Evolutionary conservation across 2,888 invertebrate genomes (phyloP).

Genomic region (Drosophila formosana): DNA sequence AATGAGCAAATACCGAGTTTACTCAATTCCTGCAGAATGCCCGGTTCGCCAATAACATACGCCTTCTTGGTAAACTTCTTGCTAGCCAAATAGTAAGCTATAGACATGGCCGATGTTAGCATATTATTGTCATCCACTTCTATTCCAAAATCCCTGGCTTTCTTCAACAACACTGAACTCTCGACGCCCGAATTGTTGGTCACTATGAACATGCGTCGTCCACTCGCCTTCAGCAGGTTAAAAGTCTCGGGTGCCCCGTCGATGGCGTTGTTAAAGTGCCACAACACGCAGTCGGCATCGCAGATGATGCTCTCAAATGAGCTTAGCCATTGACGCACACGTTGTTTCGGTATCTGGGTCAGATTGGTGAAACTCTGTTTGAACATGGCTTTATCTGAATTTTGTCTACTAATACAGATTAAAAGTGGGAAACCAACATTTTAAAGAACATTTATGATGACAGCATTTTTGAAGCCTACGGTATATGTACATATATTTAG

Average conservation of each 20-base stretch:
- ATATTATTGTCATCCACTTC: slow-evolving; percentile 13
- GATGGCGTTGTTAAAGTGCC: slow-evolving; percentile 48
- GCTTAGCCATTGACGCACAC: slow-evolving; percentile 59
- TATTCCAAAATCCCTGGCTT: slow-evolving; percentile 45
- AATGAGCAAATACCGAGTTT: slow-evolving; percentile 31
- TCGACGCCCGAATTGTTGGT: slow-evolving; percentile 46
- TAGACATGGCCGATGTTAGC: slow-evolving; percentile 35
- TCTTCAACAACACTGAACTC: slow-evolving; percentile 20
- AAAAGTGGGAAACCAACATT: neutral
- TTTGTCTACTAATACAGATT: neutral
- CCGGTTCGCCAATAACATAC: slow-evolving; percentile 54
- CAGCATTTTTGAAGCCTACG: neutral
- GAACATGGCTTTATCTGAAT: slow-evolving; percentile 36
- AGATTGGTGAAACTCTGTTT: slow-evolving; percentile 55
- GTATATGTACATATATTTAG: too few species aligned
- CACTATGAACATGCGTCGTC: slow-evolving; percentile 41
- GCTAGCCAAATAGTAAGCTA: slow-evolving; percentile 43
- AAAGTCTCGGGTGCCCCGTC: slow-evolving; percentile 46
- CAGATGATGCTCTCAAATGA: slow-evolving; percentile 53
- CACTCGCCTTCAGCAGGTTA: slow-evolving; percentile 41
- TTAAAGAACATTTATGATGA: neutral
- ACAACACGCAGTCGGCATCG: slow-evolving; percentile 69
- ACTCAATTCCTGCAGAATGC: slow-evolving; percentile 41
- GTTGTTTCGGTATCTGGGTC: slow-evolving; percentile 44
- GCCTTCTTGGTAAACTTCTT: slow-evolving; percentile 59